phyloP scores from a whole-genome alignment of 2,113 vertebrate genomes.

The Eulemur rufifrons region DNA sequence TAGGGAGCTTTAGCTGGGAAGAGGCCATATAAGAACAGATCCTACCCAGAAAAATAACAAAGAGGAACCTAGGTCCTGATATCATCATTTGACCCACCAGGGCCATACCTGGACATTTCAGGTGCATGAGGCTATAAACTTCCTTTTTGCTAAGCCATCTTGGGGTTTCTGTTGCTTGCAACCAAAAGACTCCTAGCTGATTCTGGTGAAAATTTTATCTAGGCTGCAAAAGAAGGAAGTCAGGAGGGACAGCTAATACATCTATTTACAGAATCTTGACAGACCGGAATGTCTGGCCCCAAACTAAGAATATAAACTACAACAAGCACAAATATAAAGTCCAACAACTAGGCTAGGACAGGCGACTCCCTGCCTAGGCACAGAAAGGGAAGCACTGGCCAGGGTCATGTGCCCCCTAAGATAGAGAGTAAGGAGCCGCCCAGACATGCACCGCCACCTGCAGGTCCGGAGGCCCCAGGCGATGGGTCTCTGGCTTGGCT shows the following conservation, averaged over 20 bases:
- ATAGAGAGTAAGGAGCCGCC: not conserved
- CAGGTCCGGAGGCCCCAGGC: not conserved
- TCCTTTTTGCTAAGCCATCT: not conserved
- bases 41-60: not conserved
- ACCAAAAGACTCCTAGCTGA: not conserved
- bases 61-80: not conserved
- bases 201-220: not conserved
- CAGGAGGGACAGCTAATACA: not conserved
- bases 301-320: not conserved
- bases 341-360: not conserved
- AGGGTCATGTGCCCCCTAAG: not conserved
- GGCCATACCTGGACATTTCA: not conserved
- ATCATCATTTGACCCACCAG: not conserved
- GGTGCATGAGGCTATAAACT: fast-evolving
- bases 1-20: not conserved
- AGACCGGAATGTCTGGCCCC: not conserved
- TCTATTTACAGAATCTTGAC: not conserved
- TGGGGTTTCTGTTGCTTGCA: not conserved
- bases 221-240: not conserved
- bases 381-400: not conserved
- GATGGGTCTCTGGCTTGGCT: not conserved
- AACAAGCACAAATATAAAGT: not conserved
- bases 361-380: too few relatives aligned
- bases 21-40: not conserved
- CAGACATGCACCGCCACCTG: not conserved